phyloP scores from a whole-genome alignment of 37 sponge, comb jelly and placozoan genomes.

The Bolinopsis microptera region DNA sequence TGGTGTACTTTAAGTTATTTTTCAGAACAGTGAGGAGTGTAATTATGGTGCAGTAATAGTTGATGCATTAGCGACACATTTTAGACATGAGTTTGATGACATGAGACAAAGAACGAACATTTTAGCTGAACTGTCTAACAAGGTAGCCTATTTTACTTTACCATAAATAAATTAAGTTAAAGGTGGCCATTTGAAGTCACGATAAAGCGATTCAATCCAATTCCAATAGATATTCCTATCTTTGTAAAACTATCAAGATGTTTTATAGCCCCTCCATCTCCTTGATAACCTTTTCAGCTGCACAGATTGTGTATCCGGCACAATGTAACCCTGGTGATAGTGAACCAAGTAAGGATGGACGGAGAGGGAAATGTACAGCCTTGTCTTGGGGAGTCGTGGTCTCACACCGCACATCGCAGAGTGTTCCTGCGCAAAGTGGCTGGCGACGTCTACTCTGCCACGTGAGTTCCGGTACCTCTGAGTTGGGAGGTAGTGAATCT shows the following conservation, averaged over 20 bases:
- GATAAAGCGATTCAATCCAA: too few species aligned
- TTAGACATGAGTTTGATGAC: slow-evolving; percentile 40
- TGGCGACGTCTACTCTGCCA: neutral
- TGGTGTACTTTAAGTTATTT: neutral
- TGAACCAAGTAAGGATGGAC: slow-evolving; percentile 57
- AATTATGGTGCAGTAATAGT: slow-evolving; percentile 27
- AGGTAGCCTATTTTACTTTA: too few species aligned
- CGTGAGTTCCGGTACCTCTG: too few species aligned
- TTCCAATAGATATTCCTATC: too few species aligned
- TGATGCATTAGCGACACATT: slow-evolving; percentile 23
- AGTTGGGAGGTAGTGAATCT: too few species aligned
- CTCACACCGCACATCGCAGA: slow-evolving; percentile 19
- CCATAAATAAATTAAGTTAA: too few species aligned
- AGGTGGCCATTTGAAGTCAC: too few species aligned
- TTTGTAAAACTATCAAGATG: too few species aligned
- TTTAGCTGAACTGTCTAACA: slow-evolving; percentile 5
- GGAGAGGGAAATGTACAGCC: slow-evolving; percentile 39
- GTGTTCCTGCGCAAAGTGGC: neutral
- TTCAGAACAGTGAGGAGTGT: slow-evolving; percentile 30
- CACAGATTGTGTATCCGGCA: neutral
- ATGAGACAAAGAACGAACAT: slow-evolving; percentile 58
- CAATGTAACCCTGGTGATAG: neutral
- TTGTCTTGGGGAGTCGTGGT: slow-evolving; percentile 59
- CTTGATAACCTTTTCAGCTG: neutral
- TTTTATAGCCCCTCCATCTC: too few species aligned